A percentile compares a stretch with the other conserved stretches of the same genome.
These are phyloP conservation scores for Arizona elegans DNA, from an alignment of 2,113 vertebrate species.

Conservation along the genomic window DNA sequence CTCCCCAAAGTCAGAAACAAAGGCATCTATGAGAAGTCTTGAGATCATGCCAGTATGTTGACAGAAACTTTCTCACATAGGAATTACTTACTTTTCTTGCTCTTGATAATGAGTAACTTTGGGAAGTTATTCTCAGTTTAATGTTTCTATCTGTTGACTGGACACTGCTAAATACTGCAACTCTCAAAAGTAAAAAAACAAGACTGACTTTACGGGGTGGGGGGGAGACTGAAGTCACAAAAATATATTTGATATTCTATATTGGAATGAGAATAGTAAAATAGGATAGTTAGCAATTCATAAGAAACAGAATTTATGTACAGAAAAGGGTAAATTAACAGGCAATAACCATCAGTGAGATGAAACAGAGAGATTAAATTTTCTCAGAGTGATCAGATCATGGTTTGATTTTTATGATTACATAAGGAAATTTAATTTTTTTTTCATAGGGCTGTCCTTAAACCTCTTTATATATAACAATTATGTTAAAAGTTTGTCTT, in stretches of 20 bases:
- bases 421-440: background rate
- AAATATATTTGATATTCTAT: background rate
- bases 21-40: conserved; percentile 44
- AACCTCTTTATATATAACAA: background rate
- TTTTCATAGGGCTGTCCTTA: background rate
- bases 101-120: conserved; percentile 64
- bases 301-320: background rate
- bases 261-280: background rate
- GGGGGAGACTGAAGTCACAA: background rate
- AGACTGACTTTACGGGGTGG: background rate
- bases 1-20: background rate
- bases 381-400: background rate
- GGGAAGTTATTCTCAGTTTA: conserved; percentile 54
- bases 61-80: conserved; percentile 51
- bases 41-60: conserved; percentile 42
- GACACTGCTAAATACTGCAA: conserved; percentile 1
- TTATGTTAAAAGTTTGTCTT: background rate
- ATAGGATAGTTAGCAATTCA: background rate
- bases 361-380: background rate
- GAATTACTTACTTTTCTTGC: conserved; percentile 46
- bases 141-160: conserved; percentile 28
- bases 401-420: background rate
- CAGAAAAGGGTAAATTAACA: background rate
- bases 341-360: background rate
- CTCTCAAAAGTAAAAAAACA: conserved; percentile 16